These are phyloP conservation scores for Caenorhabditis sp. DNA, from an alignment of 2,888 invertebrate genomes.

Conservation along the genomic window DNA sequence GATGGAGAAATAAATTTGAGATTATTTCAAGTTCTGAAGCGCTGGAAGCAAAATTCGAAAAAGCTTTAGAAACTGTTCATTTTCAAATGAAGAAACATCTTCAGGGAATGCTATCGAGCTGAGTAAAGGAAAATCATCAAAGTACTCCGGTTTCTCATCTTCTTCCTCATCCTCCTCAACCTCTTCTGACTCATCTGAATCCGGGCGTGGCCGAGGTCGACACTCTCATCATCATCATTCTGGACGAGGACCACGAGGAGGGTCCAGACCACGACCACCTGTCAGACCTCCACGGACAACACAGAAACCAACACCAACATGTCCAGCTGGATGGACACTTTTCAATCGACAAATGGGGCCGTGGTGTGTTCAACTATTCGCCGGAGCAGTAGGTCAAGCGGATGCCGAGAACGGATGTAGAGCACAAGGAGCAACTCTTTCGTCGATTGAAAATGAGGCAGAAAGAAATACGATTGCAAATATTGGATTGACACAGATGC, in stretches of 20 bases:
- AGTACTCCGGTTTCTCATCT: neutral
- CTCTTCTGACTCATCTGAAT: neutral
- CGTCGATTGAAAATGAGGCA: constrained; percentile 15
- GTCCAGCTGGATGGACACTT: constrained; percentile 25
- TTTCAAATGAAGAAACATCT: no score
- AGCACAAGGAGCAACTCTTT: constrained; percentile 17
- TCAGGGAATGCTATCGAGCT: no score
- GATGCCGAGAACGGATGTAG: constrained; percentile 16
- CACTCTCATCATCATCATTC: neutral
- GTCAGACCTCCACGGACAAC: neutral
- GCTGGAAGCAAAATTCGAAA: no score
- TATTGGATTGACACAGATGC: constrained; percentile 26
- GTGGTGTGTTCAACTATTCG: constrained; percentile 20
- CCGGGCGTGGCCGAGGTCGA: neutral
- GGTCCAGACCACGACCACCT: neutral
- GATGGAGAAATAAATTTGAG: no score
- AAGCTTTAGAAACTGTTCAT: no score
- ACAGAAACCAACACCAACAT: constrained; percentile 4
- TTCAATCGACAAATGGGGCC: constrained; percentile 19
- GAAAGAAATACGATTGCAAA: constrained; percentile 24
- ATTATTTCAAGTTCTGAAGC: no score
- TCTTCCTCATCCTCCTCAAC: neutral
- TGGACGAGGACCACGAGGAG: constrained; percentile 2
- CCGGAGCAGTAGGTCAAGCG: constrained; percentile 9
- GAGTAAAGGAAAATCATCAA: neutral